phyloP scores from a whole-genome alignment of 2,113 vertebrate species.

The Chaetura pelagica region DNA sequence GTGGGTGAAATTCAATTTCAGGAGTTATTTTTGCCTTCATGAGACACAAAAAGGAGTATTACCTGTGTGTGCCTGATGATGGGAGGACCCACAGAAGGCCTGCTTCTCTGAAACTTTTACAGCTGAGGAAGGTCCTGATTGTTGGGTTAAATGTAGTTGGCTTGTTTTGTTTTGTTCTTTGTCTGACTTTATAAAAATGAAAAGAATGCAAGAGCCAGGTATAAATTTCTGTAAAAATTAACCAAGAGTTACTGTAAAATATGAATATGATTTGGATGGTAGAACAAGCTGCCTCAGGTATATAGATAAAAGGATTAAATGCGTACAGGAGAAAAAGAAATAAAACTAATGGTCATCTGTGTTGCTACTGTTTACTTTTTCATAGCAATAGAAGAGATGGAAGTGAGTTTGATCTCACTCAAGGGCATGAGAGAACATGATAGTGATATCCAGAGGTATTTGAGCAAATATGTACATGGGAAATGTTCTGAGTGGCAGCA shows the following conservation, averaged over 20 bases:
- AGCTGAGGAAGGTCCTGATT: not conserved
- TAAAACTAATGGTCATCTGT: not conserved
- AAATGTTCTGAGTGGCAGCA: not conserved
- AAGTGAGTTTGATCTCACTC: not conserved
- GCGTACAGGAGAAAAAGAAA: not conserved
- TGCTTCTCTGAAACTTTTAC: not conserved
- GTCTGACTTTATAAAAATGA: not conserved
- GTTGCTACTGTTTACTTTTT: not conserved
- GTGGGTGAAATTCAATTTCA: constrained; percentile 30
- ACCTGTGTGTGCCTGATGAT: not conserved
- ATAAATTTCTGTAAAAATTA: not conserved
- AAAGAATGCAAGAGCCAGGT: not conserved
- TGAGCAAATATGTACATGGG: not conserved
- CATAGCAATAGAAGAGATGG: not conserved
- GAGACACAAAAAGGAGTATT: constrained; percentile 30
- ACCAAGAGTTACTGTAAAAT: not conserved
- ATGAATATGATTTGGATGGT: not conserved
- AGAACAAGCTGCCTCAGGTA: not conserved
- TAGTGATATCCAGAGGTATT: not conserved
- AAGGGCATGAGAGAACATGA: not conserved
- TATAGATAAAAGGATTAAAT: not conserved
- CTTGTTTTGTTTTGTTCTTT: constrained; percentile 1
- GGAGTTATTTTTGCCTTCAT: constrained; percentile 39
- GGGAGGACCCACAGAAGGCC: not conserved
- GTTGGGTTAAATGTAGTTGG: not conserved